Conservation (phyloP, 1,140 invertebrate species). For the Monochamus saltuarius region DNA sequence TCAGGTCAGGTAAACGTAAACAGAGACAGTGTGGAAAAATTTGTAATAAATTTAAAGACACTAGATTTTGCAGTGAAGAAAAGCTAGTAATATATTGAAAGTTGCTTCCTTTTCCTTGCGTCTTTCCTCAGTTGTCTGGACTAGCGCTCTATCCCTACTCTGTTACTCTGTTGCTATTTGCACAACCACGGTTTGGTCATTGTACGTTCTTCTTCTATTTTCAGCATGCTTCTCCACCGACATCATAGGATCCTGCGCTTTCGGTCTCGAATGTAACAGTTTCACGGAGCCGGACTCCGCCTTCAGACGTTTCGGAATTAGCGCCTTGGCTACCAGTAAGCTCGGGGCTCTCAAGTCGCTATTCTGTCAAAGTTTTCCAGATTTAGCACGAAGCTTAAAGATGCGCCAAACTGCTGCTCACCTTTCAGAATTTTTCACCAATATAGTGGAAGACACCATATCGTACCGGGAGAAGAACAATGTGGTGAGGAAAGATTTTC, state of each 20-base stretch:
- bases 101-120: too few relatives aligned
- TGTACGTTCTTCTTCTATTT: constrained; percentile 42
- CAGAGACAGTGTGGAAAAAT: too few relatives aligned
- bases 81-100: too few relatives aligned
- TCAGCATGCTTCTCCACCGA: constrained; percentile 63
- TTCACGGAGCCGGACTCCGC: constrained; percentile 56
- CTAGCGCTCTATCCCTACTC: too few relatives aligned
- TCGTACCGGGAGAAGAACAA: constrained; percentile 52
- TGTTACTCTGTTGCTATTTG: too few relatives aligned
- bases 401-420: constrained; percentile 18
- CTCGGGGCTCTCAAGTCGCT: neutral
- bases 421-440: constrained; percentile 52
- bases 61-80: too few relatives aligned
- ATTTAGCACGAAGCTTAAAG: constrained; percentile 13
- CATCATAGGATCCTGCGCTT: constrained; percentile 63
- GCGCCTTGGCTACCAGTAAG: neutral
- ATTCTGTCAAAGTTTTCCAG: constrained; percentile 7
- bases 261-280: constrained; percentile 62
- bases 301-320: constrained; percentile 48
- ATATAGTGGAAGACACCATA: constrained; percentile 51
- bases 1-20: too few relatives aligned
- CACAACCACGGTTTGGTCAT: constrained; percentile 35
- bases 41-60: too few relatives aligned
- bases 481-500: constrained; percentile 54
- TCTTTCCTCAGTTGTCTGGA: too few relatives aligned